Evolutionary conservation across 2,113 vertebrate species (phyloP).

Genomic region (Damaliscus lunatus): DNA sequence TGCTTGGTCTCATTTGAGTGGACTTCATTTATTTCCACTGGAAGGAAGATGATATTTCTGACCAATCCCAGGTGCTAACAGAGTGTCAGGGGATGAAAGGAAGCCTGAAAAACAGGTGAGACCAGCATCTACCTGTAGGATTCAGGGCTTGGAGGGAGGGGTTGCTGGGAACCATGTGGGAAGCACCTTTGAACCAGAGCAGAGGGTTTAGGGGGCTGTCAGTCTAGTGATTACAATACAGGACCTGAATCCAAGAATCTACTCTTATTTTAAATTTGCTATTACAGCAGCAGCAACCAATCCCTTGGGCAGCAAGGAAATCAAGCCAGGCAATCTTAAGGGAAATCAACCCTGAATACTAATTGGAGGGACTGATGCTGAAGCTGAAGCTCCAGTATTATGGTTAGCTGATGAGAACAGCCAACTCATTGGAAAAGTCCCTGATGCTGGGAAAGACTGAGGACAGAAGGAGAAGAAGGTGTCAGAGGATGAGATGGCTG

Average conservation of each 20-base stretch:
- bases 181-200: not conserved
- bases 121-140: not conserved
- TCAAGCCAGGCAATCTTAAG: not conserved
- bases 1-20: not conserved
- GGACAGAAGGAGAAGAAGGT: not conserved
- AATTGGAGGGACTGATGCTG: not conserved
- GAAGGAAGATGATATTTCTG: not conserved
- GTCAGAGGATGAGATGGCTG: not conserved
- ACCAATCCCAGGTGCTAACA: not conserved
- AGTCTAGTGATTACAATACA: not conserved
- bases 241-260: not conserved
- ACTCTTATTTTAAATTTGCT: not conserved
- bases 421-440: accelerated
- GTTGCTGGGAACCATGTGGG: accelerated
- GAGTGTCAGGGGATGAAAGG: not conserved
- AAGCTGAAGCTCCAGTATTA: not conserved
- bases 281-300: no score
- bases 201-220: not conserved
- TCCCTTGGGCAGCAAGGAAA: not conserved
- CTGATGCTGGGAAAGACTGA: not conserved
- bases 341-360: not conserved
- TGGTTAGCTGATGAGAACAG: not conserved
- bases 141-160: not conserved
- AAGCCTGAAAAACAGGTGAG: not conserved
- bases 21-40: not conserved